Percentiles rank a stretch among this genome's conserved stretches.
Conservation (phyloP, 2,888 invertebrate species). For the Acrobasis repandana region DNA sequence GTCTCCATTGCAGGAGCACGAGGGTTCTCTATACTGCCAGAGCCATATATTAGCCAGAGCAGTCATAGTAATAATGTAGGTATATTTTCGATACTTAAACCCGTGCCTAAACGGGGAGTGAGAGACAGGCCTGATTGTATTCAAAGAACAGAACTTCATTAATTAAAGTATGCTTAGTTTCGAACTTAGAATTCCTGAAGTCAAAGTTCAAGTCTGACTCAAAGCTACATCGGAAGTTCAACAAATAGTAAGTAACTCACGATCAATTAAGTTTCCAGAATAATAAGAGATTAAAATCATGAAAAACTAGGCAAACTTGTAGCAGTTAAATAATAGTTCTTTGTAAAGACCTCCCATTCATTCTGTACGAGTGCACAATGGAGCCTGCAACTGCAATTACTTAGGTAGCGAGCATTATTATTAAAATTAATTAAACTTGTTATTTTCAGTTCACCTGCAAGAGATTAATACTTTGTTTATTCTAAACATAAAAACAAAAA, state of each 20-base stretch:
- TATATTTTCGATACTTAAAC: too few relatives aligned
- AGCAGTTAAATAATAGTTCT: slow-evolving; percentile 40
- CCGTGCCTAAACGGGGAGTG: too few relatives aligned
- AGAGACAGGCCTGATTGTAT: too few relatives aligned
- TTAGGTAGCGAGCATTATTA: slow-evolving; percentile 6
- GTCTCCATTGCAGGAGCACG: too few relatives aligned
- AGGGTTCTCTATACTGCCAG: too few relatives aligned
- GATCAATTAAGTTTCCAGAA: not conserved
- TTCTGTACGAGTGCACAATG: slow-evolving; percentile 38
- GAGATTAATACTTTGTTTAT: not conserved
- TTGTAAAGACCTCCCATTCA: slow-evolving; percentile 39
- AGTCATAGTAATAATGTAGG: too few relatives aligned
- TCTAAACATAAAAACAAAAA: too few relatives aligned
- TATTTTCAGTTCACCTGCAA: not conserved
- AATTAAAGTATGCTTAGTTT: too few relatives aligned
- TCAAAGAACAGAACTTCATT: too few relatives aligned
- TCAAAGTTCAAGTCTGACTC: too few relatives aligned
- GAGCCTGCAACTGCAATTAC: slow-evolving; percentile 28
- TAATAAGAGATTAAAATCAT: slow-evolving; percentile 30
- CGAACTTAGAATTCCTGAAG: too few relatives aligned
- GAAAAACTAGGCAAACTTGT: slow-evolving; percentile 34
- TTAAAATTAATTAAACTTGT: slow-evolving; percentile 6
- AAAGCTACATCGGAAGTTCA: not conserved
- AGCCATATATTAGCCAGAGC: too few relatives aligned
- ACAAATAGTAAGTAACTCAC: not conserved